Conservation (phyloP, 2,797 vertebrate genomes). For the Lepilemur ruficaudatus region DNA sequence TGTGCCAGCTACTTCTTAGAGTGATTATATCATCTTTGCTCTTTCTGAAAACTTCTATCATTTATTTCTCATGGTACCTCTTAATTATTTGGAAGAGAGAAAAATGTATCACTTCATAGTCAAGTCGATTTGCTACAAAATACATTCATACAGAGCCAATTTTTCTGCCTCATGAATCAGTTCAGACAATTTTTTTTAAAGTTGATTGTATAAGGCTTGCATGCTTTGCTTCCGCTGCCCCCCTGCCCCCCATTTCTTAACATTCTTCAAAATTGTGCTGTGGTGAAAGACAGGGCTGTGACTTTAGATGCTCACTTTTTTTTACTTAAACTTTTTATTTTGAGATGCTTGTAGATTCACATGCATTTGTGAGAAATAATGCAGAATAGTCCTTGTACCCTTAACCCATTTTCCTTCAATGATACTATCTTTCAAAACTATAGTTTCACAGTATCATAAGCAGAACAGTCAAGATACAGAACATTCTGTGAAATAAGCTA, state of each 20-base stretch:
- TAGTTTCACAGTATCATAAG: not conserved
- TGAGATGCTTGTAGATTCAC: not conserved
- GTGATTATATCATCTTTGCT: not conserved
- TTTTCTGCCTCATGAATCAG: not conserved
- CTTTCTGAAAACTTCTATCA: not conserved
- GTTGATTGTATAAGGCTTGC: not conserved
- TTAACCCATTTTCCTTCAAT: not conserved
- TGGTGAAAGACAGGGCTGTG: not conserved
- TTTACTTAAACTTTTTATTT: not conserved
- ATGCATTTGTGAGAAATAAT: not conserved
- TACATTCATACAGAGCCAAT: not conserved
- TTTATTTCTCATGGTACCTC: not conserved
- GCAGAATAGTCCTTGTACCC: not conserved
- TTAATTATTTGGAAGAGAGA: not conserved
- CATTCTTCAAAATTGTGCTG: not conserved
- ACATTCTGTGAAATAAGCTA: not conserved
- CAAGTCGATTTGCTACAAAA: not conserved
- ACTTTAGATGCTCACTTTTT: not conserved
- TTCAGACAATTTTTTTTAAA: constrained; percentile 1
- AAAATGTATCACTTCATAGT: not conserved
- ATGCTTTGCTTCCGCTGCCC: not conserved
- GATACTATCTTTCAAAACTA: not conserved
- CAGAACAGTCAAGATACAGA: not conserved
- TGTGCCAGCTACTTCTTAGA: not conserved
- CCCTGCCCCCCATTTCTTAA: not conserved